Conservation (phyloP, 2,113 vertebrate species). For the Leptosomus discolor region DNA sequence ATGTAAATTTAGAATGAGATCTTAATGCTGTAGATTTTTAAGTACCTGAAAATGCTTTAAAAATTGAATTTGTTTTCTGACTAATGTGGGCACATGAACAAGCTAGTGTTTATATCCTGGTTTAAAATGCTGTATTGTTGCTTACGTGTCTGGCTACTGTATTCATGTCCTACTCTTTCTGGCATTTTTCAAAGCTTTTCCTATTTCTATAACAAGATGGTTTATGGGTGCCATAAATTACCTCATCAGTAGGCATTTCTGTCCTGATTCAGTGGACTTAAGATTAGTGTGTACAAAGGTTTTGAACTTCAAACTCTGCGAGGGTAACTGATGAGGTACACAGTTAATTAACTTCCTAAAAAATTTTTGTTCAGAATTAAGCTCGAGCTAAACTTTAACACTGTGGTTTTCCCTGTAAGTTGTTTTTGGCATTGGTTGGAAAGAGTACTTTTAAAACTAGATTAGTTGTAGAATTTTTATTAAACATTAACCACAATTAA, state of each 20-base stretch:
- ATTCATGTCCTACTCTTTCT: not conserved
- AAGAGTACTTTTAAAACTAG: not conserved
- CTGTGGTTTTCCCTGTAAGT: not conserved
- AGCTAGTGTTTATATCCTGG: not conserved
- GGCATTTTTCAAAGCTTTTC: not conserved
- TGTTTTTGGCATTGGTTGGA: not conserved
- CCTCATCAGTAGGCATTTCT: not conserved
- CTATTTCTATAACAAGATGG: not conserved
- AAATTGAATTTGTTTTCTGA: not conserved
- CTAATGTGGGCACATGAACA: not conserved
- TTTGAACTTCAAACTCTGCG: not conserved
- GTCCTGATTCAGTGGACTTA: not conserved
- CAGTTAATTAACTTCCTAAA: not conserved
- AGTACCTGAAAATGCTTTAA: not conserved
- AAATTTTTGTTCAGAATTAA: not conserved
- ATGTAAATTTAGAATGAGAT: not conserved
- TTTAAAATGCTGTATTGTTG: not conserved
- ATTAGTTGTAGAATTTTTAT: not conserved
- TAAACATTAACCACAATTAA: no score
- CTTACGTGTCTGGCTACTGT: not conserved
- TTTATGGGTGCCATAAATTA: not conserved
- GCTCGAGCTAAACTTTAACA: not conserved
- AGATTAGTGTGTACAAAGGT: not conserved
- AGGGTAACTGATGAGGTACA: not conserved
- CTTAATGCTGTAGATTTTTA: not conserved